Evolutionary conservation across 2,888 invertebrate species (phyloP), one percentile per base, ranked within the genome.

Genomic region (Sympetrum striolatum): DNA sequence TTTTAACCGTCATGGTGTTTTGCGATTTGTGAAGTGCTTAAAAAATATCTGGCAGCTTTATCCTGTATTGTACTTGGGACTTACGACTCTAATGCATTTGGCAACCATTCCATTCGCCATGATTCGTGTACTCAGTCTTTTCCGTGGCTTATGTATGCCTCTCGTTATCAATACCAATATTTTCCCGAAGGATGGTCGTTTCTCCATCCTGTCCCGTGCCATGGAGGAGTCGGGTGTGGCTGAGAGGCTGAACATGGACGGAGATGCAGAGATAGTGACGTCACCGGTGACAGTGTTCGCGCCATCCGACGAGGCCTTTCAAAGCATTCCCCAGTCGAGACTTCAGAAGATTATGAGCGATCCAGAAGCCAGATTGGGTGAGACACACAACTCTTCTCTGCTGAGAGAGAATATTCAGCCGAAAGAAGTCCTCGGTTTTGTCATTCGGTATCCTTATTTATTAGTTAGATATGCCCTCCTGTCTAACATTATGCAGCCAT

Each of bases 231-330:
- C 93, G 6, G 93, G 93, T 31, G 93, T 93, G 90, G 92, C 93
- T 90, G 92, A 92, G 80, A 92, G 93, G 37, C 92, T 94, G n/a
- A 91, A 93, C 8, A 86, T 86, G 60, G 64, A 86, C n/a, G 39
- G 64, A n/a, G 86, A 86, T 22, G 35, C 60, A 2, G 81, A 90
- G 60, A 92, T 92, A 58, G 90, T 92, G 37, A 93, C 92, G 81
- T 93, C 93, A 48, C 93, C 94, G 22, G 94, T 93, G 92, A 94
- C 95, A 0, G 92, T 95, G 22, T 92, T 95, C 90, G 94, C 94
- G 2, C 95, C 95, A 0, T 94, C 94, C 0, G 94, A 95, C 92
- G 94, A 93, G 90, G 95, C 94, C 10, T 94, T 95, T 92, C 93
- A 93, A 91, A 93, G 93, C 91, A 93, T 94, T n/a, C 93, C 94